Percentiles rank a stretch among this genome's conserved stretches.
These are phyloP conservation scores for Fabriciana adippe DNA, from an alignment of 2,888 invertebrate genomes.

Conservation along the genomic window DNA sequence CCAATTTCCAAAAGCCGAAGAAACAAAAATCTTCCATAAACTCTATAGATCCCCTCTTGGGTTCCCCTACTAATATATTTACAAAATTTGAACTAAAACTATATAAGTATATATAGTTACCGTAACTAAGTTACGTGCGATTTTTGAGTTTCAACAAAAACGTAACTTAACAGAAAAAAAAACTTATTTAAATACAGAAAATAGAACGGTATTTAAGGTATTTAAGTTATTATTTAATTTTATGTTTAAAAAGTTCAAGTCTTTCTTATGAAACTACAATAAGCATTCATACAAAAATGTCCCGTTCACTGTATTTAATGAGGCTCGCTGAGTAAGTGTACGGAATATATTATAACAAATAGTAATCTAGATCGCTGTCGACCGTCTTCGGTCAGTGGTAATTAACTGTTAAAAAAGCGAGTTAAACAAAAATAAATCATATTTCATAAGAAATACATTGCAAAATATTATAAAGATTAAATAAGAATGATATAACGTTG, in stretches of 20 bases:
- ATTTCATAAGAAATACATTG: constrained; percentile 14
- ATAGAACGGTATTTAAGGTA: too few relatives aligned
- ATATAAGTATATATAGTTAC: too few relatives aligned
- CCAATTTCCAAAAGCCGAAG: too few relatives aligned
- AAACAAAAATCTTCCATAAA: too few relatives aligned
- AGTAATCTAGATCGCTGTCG: not conserved
- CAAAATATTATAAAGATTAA: constrained; percentile 13
- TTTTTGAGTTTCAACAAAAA: too few relatives aligned
- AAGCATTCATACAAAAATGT: not conserved
- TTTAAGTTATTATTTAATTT: too few relatives aligned
- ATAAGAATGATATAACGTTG: constrained; percentile 24
- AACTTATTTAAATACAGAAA: too few relatives aligned
- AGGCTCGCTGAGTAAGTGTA: not conserved
- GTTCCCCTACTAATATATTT: too few relatives aligned
- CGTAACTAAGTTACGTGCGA: too few relatives aligned
- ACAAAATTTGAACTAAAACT: too few relatives aligned
- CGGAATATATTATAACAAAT: constrained; percentile 3
- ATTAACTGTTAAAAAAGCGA: constrained; percentile 8
- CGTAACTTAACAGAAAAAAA: too few relatives aligned
- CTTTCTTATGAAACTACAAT: not conserved
- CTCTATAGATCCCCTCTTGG: too few relatives aligned
- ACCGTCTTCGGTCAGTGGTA: constrained; percentile 5
- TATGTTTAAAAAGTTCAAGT: not conserved
- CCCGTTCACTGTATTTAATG: not conserved
- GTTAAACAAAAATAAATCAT: constrained; percentile 13